Evolutionary conservation across 2,888 invertebrate genomes (phyloP), one percentile per base, ranked within the genome.

Genomic region (Scaptomyza cyrtandrae): DNA sequence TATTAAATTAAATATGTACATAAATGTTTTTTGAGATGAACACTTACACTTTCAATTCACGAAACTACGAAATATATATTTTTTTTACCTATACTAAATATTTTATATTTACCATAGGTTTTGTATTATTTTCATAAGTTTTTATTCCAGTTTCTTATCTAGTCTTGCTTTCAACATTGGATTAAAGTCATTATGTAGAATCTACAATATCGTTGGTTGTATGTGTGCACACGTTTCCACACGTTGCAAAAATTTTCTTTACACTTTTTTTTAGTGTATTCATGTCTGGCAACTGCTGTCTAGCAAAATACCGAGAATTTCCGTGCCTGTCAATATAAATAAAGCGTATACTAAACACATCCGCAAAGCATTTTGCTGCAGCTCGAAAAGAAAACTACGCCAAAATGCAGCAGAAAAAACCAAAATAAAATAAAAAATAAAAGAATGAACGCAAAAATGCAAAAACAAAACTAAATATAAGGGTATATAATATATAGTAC

Each of bases 281-380:
- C 54, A 43, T 66, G 44, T 71, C 27, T 39, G 24, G n/a, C 13
- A 74, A 39, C 56, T 31, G 53, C 44, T 45, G 48, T 75, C 57
- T 64, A 43, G 56, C 29, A 29, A 56, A 56, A 63, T 60, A 46
- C 19, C 24, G 24, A 56, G 56, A 52, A 58, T 63, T 61, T 71
- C 66, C 61, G 49, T 55, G 75, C 35, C 56, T 75, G 76, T 65
- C 80, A 79, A 77, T 79, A 79, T 44, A 79, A 64, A 75, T 67
- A 77, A 71, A 75, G 53, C 66, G 71, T 37, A 57, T 71, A 69
- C 75, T 75, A 75, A 75, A 72, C 58, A 72, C 63, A 75, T 68
- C 76, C 80, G 80, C 72, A 65, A 39, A 53, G 39, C 37, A 60
- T 60, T 52, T 52, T 11, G n/a, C 29, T 57, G 46, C 43, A 57